Evolutionary conservation across 2,797 vertebrate genomes (phyloP).

Genomic region (Odontamblyopus rebecca): DNA sequence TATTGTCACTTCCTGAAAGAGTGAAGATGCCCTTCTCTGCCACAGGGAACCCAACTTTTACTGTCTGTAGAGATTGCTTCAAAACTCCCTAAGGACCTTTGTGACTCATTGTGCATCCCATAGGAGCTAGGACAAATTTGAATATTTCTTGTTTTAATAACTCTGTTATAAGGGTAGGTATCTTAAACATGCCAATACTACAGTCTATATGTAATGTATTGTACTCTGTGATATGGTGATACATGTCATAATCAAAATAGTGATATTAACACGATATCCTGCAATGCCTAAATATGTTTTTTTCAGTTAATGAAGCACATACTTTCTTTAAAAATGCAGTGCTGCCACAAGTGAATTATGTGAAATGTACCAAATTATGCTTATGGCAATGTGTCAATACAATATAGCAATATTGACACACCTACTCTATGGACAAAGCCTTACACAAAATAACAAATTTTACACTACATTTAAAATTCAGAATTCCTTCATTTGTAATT

Average conservation of each 20-base stretch:
- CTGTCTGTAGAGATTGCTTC: slow-evolving; percentile 14
- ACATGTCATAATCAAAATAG: neutral
- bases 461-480: slow-evolving; percentile 23
- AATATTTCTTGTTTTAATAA: slow-evolving; percentile 21
- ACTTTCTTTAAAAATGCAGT: no score
- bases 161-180: neutral
- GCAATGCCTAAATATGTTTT: no score
- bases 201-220: neutral
- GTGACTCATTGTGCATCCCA: slow-evolving; percentile 35
- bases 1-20: slow-evolving; percentile 57
- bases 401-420: no score
- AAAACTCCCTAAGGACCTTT: slow-evolving; percentile 44
- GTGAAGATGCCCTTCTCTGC: slow-evolving; percentile 41
- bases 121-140: slow-evolving; percentile 22
- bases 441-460: neutral
- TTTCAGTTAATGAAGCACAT: no score
- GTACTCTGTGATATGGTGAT: neutral
- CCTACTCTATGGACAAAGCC: neutral
- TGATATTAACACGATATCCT: no score
- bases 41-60: slow-evolving; percentile 10
- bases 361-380: no score
- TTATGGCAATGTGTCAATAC: no score
- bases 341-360: no score
- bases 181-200: neutral
- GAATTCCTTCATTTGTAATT: slow-evolving; percentile 43